These are phyloP conservation scores for Peromyscus maniculatus DNA, from an alignment of 2,113 vertebrate genomes.

Conservation along the genomic window DNA sequence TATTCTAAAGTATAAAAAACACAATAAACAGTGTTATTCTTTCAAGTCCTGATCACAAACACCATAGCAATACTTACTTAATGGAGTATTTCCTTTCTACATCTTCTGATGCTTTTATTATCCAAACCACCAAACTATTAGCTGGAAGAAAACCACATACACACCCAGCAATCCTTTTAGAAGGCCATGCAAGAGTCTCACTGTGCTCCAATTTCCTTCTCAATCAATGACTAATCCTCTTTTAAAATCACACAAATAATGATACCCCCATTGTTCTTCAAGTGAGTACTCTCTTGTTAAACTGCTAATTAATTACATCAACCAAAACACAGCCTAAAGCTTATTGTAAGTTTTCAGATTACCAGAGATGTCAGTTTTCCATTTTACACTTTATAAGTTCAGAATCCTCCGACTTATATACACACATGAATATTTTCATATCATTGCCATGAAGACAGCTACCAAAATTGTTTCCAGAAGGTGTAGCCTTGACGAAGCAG, in stretches of 20 bases:
- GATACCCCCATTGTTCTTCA: neutral
- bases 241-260: constrained; percentile 59
- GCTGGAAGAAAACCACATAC: neutral
- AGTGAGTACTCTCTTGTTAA: constrained; percentile 24
- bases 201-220: constrained; percentile 34
- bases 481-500: constrained; percentile 11
- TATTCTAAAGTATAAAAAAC: constrained; percentile 32
- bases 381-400: neutral
- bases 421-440: neutral
- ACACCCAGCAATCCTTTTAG: neutral
- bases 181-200: neutral
- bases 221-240: neutral
- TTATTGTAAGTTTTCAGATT: neutral
- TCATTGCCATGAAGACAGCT: neutral
- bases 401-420: constrained; percentile 28
- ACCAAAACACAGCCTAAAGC: neutral
- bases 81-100: constrained; percentile 10
- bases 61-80: constrained; percentile 34
- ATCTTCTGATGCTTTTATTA: constrained; percentile 38
- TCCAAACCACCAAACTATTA: neutral
- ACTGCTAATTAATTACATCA: constrained; percentile 39
- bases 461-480: neutral
- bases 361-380: neutral
- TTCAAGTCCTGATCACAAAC: constrained; percentile 48
- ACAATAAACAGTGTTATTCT: constrained; percentile 24